These are phyloP conservation scores for Drosophila histrio DNA, from an alignment of 2,888 invertebrate genomes.

Conservation along the genomic window DNA sequence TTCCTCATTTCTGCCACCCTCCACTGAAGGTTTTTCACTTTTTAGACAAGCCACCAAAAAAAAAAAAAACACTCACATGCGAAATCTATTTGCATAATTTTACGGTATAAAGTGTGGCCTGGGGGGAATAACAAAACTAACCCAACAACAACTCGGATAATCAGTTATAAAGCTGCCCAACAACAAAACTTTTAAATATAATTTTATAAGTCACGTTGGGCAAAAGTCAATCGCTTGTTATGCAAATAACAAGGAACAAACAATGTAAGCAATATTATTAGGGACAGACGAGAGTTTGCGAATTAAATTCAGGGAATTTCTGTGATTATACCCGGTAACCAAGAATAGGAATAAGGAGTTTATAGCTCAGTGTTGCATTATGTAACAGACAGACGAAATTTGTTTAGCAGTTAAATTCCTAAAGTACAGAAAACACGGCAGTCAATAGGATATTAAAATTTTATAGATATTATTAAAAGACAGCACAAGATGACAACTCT, in stretches of 20 bases:
- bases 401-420: no score
- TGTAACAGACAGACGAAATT: no score
- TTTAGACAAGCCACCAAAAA: background rate
- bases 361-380: no score
- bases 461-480: no score
- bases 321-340: background rate
- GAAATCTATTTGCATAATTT: conserved; percentile 54
- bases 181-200: conserved; percentile 34
- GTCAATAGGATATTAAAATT: no score
- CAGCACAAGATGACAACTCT: no score
- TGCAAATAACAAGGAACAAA: conserved; percentile 6
- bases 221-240: conserved; percentile 38
- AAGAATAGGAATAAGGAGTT: no score
- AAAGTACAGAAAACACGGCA: no score
- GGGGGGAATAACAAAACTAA: conserved; percentile 28
- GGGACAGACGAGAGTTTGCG: background rate
- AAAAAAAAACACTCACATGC: conserved; percentile 9
- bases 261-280: conserved; percentile 8
- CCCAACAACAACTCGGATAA: conserved; percentile 34
- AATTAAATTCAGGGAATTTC: background rate
- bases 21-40: conserved; percentile 1
- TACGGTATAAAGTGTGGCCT: background rate
- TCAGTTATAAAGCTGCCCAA: conserved; percentile 45
- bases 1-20: conserved; percentile 2
- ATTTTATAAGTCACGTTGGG: conserved; percentile 30